Evolutionary conservation across 1,140 invertebrate species (phyloP).

Genomic region (Halictus rubicundus): DNA sequence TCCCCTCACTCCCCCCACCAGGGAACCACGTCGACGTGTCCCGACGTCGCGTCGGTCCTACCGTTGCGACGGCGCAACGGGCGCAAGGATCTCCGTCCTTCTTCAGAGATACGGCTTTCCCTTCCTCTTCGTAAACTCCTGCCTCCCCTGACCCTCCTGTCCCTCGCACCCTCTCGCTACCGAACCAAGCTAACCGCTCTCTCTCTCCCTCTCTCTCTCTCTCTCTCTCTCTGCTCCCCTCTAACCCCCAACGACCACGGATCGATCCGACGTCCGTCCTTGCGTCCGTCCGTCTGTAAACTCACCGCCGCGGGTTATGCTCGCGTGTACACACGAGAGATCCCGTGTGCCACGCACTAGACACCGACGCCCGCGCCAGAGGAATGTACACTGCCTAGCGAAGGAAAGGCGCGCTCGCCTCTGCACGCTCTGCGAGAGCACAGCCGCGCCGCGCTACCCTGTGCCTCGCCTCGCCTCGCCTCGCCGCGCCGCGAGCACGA

Average conservation of each 20-base stretch:
- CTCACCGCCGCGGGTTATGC: conserved; percentile 50
- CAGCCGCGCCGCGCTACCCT: too few species aligned
- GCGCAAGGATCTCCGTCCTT: conserved; percentile 59
- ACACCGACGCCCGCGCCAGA: neutral
- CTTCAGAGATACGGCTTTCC: conserved; percentile 19
- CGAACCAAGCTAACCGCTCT: conserved; percentile 13
- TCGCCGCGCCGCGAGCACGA: too few species aligned
- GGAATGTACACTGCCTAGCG: neutral
- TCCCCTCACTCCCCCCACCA: conserved; percentile 25
- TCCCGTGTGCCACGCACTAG: conserved; percentile 2
- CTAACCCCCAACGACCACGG: conserved; percentile 53
- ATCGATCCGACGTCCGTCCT: conserved; percentile 64
- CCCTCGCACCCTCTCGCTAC: neutral
- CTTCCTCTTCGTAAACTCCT: conserved; percentile 9
- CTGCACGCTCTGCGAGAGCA: too few species aligned
- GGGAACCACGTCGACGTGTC: conserved; percentile 28
- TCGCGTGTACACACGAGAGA: conserved; percentile 31
- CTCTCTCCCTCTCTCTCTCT: conserved; percentile 44
- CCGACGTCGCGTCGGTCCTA: conserved; percentile 52
- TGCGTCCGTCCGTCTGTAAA: conserved; percentile 55
- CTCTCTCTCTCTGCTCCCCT: conserved; percentile 43
- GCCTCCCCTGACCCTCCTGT: neutral
- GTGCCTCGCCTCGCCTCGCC: too few species aligned
- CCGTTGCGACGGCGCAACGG: conserved; percentile 62
- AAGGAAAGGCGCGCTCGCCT: too few species aligned